phyloP scores from a whole-genome alignment of 1,140 invertebrate species.

The Eubasilissa regina region DNA sequence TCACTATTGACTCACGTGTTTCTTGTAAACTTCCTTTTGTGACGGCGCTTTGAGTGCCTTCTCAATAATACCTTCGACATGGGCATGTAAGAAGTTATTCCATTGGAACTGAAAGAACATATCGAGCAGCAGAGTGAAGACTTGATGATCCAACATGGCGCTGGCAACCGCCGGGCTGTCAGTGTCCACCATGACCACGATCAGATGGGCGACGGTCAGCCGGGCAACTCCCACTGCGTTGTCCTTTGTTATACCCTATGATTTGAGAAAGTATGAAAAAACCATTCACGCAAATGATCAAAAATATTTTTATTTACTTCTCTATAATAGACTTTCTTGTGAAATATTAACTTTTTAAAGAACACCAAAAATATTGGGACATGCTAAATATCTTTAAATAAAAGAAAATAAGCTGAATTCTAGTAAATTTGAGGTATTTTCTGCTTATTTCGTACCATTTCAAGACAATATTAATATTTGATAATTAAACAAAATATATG shows the following conservation, averaged over 20 bases:
- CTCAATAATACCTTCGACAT: conserved; percentile 83
- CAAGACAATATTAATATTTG: no score
- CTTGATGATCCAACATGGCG: conserved; percentile 68
- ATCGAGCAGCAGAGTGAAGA: conserved; percentile 77
- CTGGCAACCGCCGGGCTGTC: conserved; percentile 76
- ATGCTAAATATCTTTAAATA: no score
- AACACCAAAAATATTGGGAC: no score
- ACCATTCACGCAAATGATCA: no score
- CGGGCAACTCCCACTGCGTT: conserved; percentile 78
- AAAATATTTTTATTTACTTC: no score
- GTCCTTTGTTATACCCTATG: conserved; percentile 7
- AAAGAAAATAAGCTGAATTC: no score
- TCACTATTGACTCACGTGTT: conserved; percentile 63
- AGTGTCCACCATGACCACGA: conserved; percentile 79
- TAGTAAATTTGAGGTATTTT: no score
- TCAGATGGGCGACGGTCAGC: conserved; percentile 82
- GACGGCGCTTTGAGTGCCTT: conserved; percentile 73
- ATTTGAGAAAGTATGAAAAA: not conserved
- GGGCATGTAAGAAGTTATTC: conserved; percentile 93
- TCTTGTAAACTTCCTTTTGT: conserved; percentile 62
- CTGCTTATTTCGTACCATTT: no score
- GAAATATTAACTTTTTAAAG: no score
- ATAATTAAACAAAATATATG: no score
- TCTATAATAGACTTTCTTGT: no score
- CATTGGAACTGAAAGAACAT: conserved; percentile 87